These are phyloP conservation scores for Petrolisthes manimaculis DNA, from an alignment of 2,888 invertebrate species.

Conservation along the genomic window DNA sequence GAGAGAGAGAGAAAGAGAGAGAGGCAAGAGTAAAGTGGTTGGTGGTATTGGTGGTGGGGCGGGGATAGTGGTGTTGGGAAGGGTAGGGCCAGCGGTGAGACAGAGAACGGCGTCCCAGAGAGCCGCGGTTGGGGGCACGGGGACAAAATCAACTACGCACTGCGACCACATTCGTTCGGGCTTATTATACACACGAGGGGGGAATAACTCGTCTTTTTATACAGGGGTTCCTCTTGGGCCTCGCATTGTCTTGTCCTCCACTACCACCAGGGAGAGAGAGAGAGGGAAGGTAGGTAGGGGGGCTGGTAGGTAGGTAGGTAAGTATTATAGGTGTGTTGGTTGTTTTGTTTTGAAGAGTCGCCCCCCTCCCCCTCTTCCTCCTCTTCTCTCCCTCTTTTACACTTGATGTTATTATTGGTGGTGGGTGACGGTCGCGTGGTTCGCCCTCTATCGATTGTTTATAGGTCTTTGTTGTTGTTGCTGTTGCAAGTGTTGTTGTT, in stretches of 20 bases:
- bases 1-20: not conserved
- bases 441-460: constrained; percentile 7
- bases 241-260: constrained; percentile 16
- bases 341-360: not conserved
- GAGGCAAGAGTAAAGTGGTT: not conserved
- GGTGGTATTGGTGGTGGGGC: too few species aligned
- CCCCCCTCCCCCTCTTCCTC: constrained; percentile 7
- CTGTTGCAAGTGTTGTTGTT: too few species aligned
- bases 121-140: constrained; percentile 36
- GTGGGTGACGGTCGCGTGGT: not conserved
- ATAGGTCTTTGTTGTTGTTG: too few species aligned
- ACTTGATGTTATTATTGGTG: constrained; percentile 7
- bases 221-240: constrained; percentile 46
- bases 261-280: too few species aligned
- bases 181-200: constrained; percentile 52
- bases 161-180: constrained; percentile 54
- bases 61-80: not conserved
- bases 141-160: constrained; percentile 44
- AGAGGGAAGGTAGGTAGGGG: too few species aligned
- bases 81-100: constrained; percentile 23
- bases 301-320: too few species aligned
- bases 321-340: too few species aligned
- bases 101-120: constrained; percentile 48
- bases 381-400: not conserved
- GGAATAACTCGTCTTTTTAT: constrained; percentile 51